Evolutionary conservation across 2,797 vertebrate genomes (phyloP), one percentile per base, ranked within the genome.

Genomic region (Pantherophis vulpinus): DNA sequence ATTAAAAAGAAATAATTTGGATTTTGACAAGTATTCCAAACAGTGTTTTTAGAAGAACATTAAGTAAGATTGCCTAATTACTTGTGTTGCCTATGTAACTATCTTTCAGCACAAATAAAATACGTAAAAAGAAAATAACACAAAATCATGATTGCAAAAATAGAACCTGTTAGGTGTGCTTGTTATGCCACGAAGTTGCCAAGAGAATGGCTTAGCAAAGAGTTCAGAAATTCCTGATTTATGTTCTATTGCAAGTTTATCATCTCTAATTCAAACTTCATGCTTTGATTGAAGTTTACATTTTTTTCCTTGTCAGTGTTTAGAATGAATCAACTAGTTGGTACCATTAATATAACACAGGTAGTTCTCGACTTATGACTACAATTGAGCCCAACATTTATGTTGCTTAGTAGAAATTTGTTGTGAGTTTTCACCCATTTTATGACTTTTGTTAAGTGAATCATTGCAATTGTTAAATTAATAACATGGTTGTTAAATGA

Each of bases 1-100:
- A n/a, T 87, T 93, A 94, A 93, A 94, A 96, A 92, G 93, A 96
- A 91, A 92, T 96, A 5, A 89, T 86, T 92, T 2, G 2, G 7
- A 90, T 95, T 51, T 93, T 47, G 18, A 96, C 61, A 95, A 95
- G 92, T 92, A 94, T 94, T 60, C 29, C 59, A 60, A 89, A 95
- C 70, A 55, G 61, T 94, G 63, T 37, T 94, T 59, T 92, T 88
- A 47, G 86, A 59, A 54, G 94, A 42, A 92, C 70, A 90, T 56
- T 88, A 90, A 61, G 10, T 93, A 96, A 94, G 27, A 9, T 14
- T 79, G 12, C 95, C 83, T 94, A 70, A 94, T 60, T 54, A 59
- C 74, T 42, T 70, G 37, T 25, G 42, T 47, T 47, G 79, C 51
- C 23, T 89, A 10, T 56, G 70, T 94, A 95, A 58, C 2, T 59